Conservation (phyloP, 1,140 invertebrate genomes). For the Pogonomyrmex barbatus region DNA sequence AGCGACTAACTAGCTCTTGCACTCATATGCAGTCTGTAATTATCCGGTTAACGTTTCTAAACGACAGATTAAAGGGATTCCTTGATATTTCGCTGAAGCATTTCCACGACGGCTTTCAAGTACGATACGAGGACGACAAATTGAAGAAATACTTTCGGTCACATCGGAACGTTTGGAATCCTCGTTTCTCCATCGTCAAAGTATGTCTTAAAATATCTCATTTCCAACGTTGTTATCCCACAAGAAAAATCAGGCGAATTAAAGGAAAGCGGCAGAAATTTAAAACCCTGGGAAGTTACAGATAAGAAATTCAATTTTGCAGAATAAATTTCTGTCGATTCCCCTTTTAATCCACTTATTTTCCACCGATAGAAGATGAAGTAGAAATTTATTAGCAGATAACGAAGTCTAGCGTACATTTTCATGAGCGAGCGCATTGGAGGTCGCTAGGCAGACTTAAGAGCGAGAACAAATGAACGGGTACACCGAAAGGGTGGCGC, state of each 20-base stretch:
- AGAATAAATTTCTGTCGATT: slow-evolving; percentile 8
- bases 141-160: background rate
- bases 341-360: slow-evolving; percentile 22
- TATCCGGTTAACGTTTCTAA: slow-evolving; percentile 48
- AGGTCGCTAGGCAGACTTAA: slow-evolving; percentile 8
- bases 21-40: slow-evolving; percentile 55
- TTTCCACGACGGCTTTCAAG: background rate
- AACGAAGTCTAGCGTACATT: slow-evolving; percentile 43
- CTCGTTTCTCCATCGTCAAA: background rate
- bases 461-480: slow-evolving; percentile 31
- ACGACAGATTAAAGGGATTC: background rate
- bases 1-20: slow-evolving; percentile 60
- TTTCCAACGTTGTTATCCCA: background rate
- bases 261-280: background rate
- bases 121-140: background rate
- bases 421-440: slow-evolving; percentile 28
- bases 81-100: slow-evolving; percentile 11
- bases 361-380: slow-evolving; percentile 10
- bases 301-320: slow-evolving; percentile 49
- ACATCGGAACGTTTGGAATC: background rate
- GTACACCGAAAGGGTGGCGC: slow-evolving; percentile 39
- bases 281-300: slow-evolving; percentile 4
- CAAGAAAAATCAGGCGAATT: slow-evolving; percentile 21
- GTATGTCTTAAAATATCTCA: slow-evolving; percentile 1
- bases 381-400: slow-evolving; percentile 52